These are phyloP conservation scores for Cryptops parisi DNA, from an alignment of 2,888 invertebrate species.

Conservation along the genomic window DNA sequence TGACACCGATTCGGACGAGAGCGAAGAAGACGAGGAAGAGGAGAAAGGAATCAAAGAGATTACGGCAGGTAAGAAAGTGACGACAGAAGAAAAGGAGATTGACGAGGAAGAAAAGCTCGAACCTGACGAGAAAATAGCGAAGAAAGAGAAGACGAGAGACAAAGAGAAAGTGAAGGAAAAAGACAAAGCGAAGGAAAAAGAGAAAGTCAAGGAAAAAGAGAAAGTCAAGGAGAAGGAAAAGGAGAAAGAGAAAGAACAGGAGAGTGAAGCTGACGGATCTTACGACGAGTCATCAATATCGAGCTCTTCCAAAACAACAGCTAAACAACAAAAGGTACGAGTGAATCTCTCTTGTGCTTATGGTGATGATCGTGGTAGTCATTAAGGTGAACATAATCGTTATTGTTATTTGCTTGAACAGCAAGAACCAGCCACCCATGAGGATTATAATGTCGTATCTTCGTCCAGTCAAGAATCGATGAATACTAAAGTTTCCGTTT, in stretches of 20 bases:
- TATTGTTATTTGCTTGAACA: constrained; percentile 15
- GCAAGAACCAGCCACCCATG: constrained; percentile 28
- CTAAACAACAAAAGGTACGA: constrained; percentile 7
- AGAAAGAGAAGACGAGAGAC: constrained; percentile 3
- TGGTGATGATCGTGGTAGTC: too few species aligned
- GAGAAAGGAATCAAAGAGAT: constrained; percentile 24
- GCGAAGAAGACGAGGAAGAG: constrained; percentile 19
- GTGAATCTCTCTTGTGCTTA: too few species aligned
- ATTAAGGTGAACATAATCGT: too few species aligned
- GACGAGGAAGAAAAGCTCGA: constrained; percentile 2
- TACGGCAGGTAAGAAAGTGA: constrained; percentile 25
- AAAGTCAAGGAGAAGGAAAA: neutral
- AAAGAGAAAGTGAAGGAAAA: neutral
- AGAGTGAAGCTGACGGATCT: constrained; percentile 18
- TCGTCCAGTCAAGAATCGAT: constrained; percentile 32
- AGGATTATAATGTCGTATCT: constrained; percentile 31
- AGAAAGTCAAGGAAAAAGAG: neutral
- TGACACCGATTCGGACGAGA: neutral
- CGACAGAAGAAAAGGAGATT: constrained; percentile 26
- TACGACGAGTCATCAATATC: constrained; percentile 21
- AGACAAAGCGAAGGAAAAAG: neutral
- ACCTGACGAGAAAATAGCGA: neutral
- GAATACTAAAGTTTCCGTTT: constrained; percentile 18
- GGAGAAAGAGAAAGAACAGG: constrained; percentile 14
- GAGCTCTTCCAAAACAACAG: constrained; percentile 18